These are phyloP conservation scores for Turnix velox DNA, from an alignment of 2,113 vertebrate genomes.

Conservation along the genomic window DNA sequence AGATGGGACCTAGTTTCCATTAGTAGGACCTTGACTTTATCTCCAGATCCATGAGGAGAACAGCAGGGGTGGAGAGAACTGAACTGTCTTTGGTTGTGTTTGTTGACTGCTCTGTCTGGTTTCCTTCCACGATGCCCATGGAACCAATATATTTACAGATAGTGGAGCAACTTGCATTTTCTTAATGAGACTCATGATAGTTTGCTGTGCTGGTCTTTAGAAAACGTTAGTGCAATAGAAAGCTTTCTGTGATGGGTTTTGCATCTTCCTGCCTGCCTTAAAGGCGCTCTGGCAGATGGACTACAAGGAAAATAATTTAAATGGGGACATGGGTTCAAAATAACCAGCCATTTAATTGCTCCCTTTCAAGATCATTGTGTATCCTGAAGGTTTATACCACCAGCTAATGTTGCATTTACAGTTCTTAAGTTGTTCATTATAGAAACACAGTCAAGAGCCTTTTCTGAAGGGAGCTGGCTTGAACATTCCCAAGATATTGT, in stretches of 20 bases:
- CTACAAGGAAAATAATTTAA: neutral
- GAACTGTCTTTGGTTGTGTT: neutral
- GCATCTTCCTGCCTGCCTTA: neutral
- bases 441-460: neutral
- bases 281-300: constrained; percentile 46
- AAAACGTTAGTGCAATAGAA: neutral
- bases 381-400: constrained; percentile 12
- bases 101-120: neutral
- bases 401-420: constrained; percentile 2
- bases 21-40: neutral
- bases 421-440: constrained; percentile 34
- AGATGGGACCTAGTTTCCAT: neutral
- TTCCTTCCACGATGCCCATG: neutral
- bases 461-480: constrained; percentile 10
- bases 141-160: neutral
- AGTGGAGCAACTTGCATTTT: neutral
- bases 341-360: neutral
- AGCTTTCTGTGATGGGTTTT: neutral
- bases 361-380: constrained; percentile 1
- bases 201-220: neutral
- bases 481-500: neutral
- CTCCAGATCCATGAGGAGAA: neutral
- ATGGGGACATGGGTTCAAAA: constrained; percentile 5
- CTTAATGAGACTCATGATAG: neutral
- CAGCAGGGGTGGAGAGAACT: neutral